Conservation (phyloP, 2,888 invertebrate genomes). For the Microctonus brassicae region DNA sequence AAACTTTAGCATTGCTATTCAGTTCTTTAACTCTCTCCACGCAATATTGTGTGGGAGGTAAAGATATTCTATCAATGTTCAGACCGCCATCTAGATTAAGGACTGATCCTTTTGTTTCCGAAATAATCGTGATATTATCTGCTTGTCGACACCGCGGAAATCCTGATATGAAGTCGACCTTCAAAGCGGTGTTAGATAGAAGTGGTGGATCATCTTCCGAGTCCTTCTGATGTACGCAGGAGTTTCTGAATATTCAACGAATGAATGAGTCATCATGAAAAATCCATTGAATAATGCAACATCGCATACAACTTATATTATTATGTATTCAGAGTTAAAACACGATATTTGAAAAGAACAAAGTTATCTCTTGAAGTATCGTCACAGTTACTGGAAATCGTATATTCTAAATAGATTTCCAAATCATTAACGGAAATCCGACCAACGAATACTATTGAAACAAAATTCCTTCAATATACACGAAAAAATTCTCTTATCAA, state of each 20-base stretch:
- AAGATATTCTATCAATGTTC: conserved; percentile 68
- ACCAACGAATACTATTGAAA: too few species aligned
- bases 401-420: too few species aligned
- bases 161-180: conserved; percentile 69
- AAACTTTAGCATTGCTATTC: conserved; percentile 72
- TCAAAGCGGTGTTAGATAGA: conserved; percentile 62
- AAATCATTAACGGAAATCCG: too few species aligned
- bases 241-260: conserved; percentile 47
- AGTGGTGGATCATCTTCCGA: conserved; percentile 54
- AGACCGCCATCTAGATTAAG: conserved; percentile 74
- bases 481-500: too few species aligned
- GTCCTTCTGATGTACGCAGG: conserved; percentile 52
- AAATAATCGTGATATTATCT: conserved; percentile 74
- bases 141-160: conserved; percentile 73
- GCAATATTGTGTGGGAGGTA: conserved; percentile 68
- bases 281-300: too few species aligned
- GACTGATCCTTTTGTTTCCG: conserved; percentile 72
- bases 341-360: too few species aligned
- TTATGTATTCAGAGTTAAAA: too few species aligned
- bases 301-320: too few species aligned
- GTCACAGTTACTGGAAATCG: too few species aligned
- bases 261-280: background rate
- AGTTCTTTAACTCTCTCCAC: conserved; percentile 66
- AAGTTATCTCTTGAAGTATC: too few species aligned
- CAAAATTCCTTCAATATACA: too few species aligned